A percentile compares a stretch with the other conserved stretches of the same genome.
Conservation (phyloP, 2,113 vertebrate species). For the Noctilio leporinus region DNA sequence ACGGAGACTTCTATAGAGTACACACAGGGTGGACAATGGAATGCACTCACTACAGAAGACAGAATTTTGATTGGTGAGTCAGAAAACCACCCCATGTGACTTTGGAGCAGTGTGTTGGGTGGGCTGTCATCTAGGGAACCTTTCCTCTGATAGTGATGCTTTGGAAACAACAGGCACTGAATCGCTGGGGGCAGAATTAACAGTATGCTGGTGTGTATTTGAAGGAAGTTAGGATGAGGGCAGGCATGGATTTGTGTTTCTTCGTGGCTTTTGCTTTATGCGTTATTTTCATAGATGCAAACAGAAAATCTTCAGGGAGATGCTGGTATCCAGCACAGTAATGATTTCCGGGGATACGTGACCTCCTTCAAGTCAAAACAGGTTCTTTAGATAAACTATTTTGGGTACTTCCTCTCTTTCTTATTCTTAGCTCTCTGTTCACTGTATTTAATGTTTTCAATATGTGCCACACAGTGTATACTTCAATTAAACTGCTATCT, state of each 20-base stretch:
- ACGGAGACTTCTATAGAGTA: not conserved
- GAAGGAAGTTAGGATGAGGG: not conserved
- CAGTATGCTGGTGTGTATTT: not conserved
- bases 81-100: not conserved
- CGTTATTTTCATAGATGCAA: not conserved
- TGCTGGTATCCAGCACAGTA: not conserved
- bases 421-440: not conserved
- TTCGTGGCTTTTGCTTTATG: not conserved
- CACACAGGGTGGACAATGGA: not conserved
- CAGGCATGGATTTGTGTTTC: not conserved
- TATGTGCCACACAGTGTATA: not conserved
- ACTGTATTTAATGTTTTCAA: not conserved
- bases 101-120: fast-evolving
- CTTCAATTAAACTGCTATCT: not conserved
- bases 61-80: not conserved
- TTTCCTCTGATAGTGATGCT: not conserved
- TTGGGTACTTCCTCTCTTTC: not conserved
- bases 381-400: not conserved
- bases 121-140: not conserved
- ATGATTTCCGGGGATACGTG: not conserved
- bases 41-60: not conserved
- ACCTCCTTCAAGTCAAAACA: not conserved
- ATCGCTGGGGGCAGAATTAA: not conserved
- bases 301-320: not conserved
- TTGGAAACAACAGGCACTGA: not conserved